Percentiles rank a stretch among this genome's conserved stretches.
Conservation (phyloP, 2,888 invertebrate genomes). For the Drosophila nigritarsus region DNA sequence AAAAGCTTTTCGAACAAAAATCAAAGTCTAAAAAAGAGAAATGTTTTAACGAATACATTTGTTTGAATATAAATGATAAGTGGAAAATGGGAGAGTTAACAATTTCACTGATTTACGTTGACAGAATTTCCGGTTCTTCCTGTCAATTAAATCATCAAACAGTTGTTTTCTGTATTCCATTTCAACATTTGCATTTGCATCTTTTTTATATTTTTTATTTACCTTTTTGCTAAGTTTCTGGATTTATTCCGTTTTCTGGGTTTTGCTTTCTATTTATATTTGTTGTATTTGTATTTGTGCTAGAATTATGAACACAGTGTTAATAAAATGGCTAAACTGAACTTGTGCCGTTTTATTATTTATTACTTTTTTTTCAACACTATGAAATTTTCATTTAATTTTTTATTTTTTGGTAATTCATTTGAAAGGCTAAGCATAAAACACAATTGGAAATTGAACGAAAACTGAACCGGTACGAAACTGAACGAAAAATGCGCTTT, state of each 20-base stretch:
- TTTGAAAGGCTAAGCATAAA: conserved; percentile 5
- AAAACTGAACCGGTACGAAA: conserved; percentile 30
- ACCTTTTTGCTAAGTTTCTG: conserved; percentile 36
- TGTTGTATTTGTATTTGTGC: conserved; percentile 51
- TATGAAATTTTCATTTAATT: conserved; percentile 41
- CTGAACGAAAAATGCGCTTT: conserved; percentile 14
- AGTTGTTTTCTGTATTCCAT: conserved; percentile 34
- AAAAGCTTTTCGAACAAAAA: conserved; percentile 17
- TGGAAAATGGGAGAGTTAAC: conserved; percentile 32
- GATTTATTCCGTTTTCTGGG: conserved; percentile 57
- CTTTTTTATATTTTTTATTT: conserved; percentile 19
- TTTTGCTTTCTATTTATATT: conserved; percentile 71
- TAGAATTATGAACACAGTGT: conserved; percentile 76
- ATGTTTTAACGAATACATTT: conserved; percentile 67
- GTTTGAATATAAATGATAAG: conserved; percentile 35
- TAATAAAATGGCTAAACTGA: conserved; percentile 65
- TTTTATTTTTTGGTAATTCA: neutral
- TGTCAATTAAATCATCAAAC: conserved; percentile 34
- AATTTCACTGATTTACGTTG: conserved; percentile 57
- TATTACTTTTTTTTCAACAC: conserved; percentile 24
- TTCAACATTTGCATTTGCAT: conserved; percentile 1
- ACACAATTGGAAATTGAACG: conserved; percentile 27
- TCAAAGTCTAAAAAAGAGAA: conserved; percentile 44
- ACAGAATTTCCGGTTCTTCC: conserved; percentile 17
- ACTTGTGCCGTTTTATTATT: conserved; percentile 47